Evolutionary conservation across 2,797 vertebrate genomes (phyloP).

Genomic region (Acanthiza pusilla): DNA sequence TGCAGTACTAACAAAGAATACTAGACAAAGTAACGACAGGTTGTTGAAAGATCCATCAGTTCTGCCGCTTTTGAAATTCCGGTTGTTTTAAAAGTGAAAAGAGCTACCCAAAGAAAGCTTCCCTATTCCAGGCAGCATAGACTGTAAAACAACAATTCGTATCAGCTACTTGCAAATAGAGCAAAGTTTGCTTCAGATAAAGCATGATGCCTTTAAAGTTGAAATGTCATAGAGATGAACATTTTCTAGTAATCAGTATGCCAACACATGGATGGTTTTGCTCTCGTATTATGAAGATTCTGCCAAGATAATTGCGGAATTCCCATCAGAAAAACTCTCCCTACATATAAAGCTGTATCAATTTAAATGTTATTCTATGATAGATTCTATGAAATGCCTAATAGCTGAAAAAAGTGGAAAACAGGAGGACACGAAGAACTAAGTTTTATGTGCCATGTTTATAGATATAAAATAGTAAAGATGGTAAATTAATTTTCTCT

Average conservation of each 20-base stretch:
- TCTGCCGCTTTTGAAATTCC: neutral
- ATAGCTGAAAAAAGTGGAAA: neutral
- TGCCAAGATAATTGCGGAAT: neutral
- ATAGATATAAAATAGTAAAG: neutral
- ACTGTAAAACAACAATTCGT: neutral
- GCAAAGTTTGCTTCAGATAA: neutral
- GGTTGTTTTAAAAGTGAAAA: neutral
- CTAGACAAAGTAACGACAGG: neutral
- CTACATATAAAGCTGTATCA: neutral
- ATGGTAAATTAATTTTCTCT: neutral
- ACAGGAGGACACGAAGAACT: neutral
- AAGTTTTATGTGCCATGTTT: neutral
- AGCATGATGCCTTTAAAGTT: neutral
- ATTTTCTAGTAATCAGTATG: neutral
- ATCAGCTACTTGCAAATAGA: neutral
- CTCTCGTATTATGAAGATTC: neutral
- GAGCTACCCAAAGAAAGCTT: neutral
- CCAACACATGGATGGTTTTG: neutral
- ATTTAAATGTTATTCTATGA: neutral
- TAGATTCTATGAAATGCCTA: neutral
- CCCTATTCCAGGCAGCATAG: neutral
- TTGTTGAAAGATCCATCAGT: neutral
- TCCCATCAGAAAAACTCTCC: accelerated
- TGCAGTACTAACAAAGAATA: neutral
- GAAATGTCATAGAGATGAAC: neutral